Evolutionary conservation across 2,113 vertebrate genomes (phyloP).

Genomic region (Eretmochelys imbricata): DNA sequence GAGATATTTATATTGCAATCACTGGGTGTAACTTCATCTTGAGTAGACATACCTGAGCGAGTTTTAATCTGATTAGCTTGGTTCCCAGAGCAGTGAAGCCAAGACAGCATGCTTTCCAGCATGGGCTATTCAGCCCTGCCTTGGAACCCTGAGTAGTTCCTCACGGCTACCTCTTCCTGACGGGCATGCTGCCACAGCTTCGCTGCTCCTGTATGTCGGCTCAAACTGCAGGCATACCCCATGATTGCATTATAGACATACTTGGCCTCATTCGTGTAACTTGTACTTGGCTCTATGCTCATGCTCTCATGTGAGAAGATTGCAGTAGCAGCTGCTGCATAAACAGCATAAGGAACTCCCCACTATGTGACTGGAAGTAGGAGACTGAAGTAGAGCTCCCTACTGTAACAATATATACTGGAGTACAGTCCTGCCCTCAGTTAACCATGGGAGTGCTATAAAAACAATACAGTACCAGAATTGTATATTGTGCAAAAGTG

Average conservation of each 20-base stretch:
- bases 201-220: not conserved
- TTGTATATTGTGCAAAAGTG: not conserved
- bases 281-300: not conserved
- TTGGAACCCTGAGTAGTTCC: not conserved
- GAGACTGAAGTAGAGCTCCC: not conserved
- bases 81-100: not conserved
- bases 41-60: not conserved
- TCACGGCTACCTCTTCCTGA: not conserved
- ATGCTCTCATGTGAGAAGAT: not conserved
- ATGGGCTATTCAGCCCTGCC: not conserved
- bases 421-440: not conserved
- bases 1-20: not conserved
- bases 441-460: not conserved
- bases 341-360: not conserved
- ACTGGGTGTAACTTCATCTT: not conserved
- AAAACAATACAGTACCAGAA: not conserved
- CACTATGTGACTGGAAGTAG: not conserved
- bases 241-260: not conserved
- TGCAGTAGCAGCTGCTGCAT: not conserved
- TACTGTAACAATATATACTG: not conserved
- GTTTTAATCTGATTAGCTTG: too few relatives aligned
- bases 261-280: not conserved
- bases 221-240: not conserved
- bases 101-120: not conserved
- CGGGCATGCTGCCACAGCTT: not conserved